phyloP scores from a whole-genome alignment of 2,113 vertebrate species.

The Pseudopodoces humilis region DNA sequence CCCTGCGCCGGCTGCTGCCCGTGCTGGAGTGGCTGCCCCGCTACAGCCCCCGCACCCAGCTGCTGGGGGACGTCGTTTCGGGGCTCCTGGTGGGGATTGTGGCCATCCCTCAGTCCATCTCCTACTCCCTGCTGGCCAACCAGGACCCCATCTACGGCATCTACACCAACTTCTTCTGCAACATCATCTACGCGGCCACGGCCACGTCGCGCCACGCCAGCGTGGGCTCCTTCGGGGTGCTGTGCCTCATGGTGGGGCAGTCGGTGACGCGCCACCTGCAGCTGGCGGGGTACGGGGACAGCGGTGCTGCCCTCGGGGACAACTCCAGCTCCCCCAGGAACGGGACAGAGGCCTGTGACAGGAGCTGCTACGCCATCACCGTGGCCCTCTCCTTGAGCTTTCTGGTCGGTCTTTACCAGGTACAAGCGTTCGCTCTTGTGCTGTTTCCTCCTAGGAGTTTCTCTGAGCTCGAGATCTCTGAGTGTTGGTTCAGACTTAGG shows the following conservation, averaged over 20 bases:
- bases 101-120: constrained; percentile 69
- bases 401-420: constrained; percentile 68
- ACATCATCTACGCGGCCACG: constrained; percentile 47
- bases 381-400: constrained; percentile 69
- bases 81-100: constrained; percentile 68
- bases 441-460: neutral
- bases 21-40: constrained; percentile 57
- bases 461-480: neutral
- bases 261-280: constrained; percentile 63
- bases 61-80: constrained; percentile 61
- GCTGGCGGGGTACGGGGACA: constrained; percentile 22
- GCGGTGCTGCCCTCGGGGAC: neutral
- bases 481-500: neutral
- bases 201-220: constrained; percentile 60
- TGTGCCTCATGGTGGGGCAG: constrained; percentile 68
- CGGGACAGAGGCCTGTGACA: neutral
- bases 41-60: neutral
- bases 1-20: constrained; percentile 41
- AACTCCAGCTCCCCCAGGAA: constrained; percentile 27
- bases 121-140: constrained; percentile 67
- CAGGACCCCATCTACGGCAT: constrained; percentile 68
- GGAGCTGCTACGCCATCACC: constrained; percentile 66
- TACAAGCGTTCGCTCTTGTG: neutral
- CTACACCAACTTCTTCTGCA: constrained; percentile 74
- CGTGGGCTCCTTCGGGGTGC: constrained; percentile 61